Conservation (phyloP, 1,140 invertebrate genomes). For the Elymnias hypermnestra region DNA sequence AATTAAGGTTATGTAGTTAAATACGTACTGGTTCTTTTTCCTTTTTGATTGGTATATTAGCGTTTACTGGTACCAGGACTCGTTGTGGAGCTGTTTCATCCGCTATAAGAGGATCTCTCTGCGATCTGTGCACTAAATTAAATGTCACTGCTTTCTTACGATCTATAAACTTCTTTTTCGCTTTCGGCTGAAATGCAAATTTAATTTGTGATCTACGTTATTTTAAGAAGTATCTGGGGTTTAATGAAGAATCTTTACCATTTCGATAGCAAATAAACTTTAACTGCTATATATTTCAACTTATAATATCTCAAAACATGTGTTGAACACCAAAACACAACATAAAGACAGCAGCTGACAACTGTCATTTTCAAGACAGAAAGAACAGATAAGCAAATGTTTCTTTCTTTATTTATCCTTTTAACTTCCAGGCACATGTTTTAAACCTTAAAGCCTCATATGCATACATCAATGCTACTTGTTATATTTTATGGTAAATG, state of each 20-base stretch:
- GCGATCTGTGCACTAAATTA: conserved; percentile 93
- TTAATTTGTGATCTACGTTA: too few species aligned
- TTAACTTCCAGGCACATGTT: too few species aligned
- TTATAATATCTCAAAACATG: conserved; percentile 45
- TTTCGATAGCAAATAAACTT: conserved; percentile 22
- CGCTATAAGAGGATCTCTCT: conserved; percentile 91
- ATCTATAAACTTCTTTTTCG: conserved; percentile 93
- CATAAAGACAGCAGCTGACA: too few species aligned
- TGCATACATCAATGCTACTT: too few species aligned
- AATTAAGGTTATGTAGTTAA: conserved; percentile 16
- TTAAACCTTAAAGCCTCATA: too few species aligned
- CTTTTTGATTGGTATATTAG: conserved; percentile 44
- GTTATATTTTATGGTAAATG: too few species aligned
- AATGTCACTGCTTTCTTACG: conserved; percentile 95
- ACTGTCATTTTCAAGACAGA: too few species aligned
- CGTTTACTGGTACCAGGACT: conserved; percentile 84
- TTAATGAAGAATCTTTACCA: too few species aligned
- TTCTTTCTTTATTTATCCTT: too few species aligned
- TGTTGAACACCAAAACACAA: conserved; percentile 42
- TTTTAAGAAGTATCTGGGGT: too few species aligned
- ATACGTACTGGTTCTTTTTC: conserved; percentile 57
- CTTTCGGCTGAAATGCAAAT: conserved; percentile 79
- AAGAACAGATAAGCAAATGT: too few species aligned
- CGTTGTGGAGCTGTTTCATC: conserved; percentile 92
- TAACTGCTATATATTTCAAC: neutral